A percentile compares a stretch with the other conserved stretches of the same genome.
phyloP scores from a whole-genome alignment of 2,113 vertebrate genomes.

The Triplophysa dalaica region DNA sequence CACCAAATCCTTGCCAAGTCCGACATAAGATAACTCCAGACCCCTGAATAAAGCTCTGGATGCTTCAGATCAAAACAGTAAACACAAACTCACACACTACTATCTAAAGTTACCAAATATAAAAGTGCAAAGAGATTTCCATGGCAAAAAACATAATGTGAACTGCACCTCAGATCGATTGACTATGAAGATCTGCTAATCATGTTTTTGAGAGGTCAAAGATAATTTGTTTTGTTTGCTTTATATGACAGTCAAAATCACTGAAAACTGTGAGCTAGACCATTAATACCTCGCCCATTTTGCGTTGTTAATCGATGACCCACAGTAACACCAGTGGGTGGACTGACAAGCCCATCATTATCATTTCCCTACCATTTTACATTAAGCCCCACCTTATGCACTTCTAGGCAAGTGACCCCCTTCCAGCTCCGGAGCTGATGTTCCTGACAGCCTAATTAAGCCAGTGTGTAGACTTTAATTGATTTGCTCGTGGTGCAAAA shows the following conservation, averaged over 20 bases:
- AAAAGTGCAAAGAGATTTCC: neutral
- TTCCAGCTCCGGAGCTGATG: neutral
- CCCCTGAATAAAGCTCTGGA: neutral
- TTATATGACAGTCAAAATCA: neutral
- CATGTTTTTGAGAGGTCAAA: neutral
- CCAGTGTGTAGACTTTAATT: constrained; percentile 27
- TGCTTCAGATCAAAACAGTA: constrained; percentile 1
- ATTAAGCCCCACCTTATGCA: neutral
- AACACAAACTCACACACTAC: neutral
- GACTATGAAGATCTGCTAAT: neutral
- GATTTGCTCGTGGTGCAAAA: constrained; percentile 39
- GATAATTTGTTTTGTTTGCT: neutral
- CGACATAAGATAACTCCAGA: neutral
- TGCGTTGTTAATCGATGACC: neutral
- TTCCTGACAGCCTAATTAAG: constrained; percentile 33
- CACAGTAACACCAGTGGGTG: neutral
- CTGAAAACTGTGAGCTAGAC: neutral
- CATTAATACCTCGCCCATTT: neutral
- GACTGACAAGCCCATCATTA: neutral
- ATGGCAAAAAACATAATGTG: neutral
- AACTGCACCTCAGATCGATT: neutral
- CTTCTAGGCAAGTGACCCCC: constrained; percentile 7
- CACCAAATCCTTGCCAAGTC: neutral
- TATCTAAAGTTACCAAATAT: neutral
- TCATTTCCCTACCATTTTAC: neutral